These are phyloP conservation scores for Meandrusa payeni DNA, from an alignment of 2,888 invertebrate species.

Conservation along the genomic window DNA sequence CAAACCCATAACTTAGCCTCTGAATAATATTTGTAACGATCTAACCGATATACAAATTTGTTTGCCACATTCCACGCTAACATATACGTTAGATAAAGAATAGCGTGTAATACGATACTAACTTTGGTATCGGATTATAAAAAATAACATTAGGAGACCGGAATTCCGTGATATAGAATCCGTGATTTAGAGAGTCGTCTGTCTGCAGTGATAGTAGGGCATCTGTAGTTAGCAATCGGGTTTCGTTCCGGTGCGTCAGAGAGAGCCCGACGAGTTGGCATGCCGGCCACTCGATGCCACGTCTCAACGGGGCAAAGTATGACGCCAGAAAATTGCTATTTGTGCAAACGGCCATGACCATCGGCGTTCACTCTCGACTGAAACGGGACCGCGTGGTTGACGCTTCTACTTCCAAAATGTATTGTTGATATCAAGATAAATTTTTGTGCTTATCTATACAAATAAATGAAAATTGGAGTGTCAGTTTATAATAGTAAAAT, in stretches of 20 bases:
- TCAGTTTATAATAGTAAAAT: too few relatives aligned
- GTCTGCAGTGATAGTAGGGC: conserved; percentile 73
- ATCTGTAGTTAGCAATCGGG: conserved; percentile 48
- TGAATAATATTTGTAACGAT: too few relatives aligned
- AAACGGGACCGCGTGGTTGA: conserved; percentile 49
- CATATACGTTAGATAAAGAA: conserved; percentile 27
- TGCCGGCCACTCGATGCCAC: conserved; percentile 37
- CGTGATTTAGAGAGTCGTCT: conserved; percentile 50
- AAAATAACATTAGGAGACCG: conserved; percentile 18
- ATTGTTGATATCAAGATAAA: too few relatives aligned
- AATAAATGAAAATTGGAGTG: too few relatives aligned
- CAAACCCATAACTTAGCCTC: too few relatives aligned
- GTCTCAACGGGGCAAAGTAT: conserved; percentile 44
- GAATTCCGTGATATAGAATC: conserved; percentile 19
- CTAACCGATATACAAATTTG: too few relatives aligned
- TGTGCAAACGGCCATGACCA: conserved; percentile 60
- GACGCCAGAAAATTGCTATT: conserved; percentile 46
- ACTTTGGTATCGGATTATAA: conserved; percentile 24
- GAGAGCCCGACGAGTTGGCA: conserved; percentile 48
- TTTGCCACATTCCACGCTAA: too few relatives aligned
- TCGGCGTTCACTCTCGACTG: conserved; percentile 58
- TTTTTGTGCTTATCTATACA: too few relatives aligned
- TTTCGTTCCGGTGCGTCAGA: conserved; percentile 58
- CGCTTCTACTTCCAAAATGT: too few relatives aligned
- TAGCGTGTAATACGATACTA: conserved; percentile 29